phyloP scores from a whole-genome alignment of 2,888 invertebrate species.

The Torymus texanus region DNA sequence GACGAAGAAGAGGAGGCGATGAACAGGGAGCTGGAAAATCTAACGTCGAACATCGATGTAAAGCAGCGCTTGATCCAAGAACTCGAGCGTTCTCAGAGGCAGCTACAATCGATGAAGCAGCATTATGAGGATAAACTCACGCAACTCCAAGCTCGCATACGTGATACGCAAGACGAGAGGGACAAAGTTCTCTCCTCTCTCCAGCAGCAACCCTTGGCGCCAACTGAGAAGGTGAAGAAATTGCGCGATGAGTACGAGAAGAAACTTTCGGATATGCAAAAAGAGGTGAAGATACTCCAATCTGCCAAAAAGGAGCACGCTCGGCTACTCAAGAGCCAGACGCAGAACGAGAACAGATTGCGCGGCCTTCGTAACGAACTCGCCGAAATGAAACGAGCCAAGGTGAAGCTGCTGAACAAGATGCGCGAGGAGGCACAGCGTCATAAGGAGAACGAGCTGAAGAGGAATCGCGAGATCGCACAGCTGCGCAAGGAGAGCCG shows the following conservation, averaged over 20 bases:
- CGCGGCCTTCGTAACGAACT: conserved; percentile 84
- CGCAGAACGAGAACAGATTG: conserved; percentile 85
- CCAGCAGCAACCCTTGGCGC: conserved; percentile 77
- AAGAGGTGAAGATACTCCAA: conserved; percentile 89
- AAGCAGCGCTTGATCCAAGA: conserved; percentile 96
- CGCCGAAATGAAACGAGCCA: conserved; percentile 88
- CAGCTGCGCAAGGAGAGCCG: conserved; percentile 93
- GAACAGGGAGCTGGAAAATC: conserved; percentile 88
- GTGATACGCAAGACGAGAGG: conserved; percentile 91
- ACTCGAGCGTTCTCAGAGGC: conserved; percentile 90
- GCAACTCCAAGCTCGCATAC: conserved; percentile 89
- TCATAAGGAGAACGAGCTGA: conserved; percentile 88
- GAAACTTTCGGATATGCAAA: conserved; percentile 88
- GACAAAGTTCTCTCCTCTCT: conserved; percentile 88
- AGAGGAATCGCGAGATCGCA: conserved; percentile 89
- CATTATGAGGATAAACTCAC: conserved; percentile 95
- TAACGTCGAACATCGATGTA: conserved; percentile 95
- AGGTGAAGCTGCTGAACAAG: conserved; percentile 92
- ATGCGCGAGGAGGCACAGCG: conserved; percentile 94
- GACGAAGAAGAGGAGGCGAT: conserved; percentile 78
- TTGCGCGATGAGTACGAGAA: conserved; percentile 93
- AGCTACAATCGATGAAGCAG: conserved; percentile 88
- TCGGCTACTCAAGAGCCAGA: conserved; percentile 87
- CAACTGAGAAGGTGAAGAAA: conserved; percentile 85
- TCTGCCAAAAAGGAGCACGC: conserved; percentile 93